Base-by-base conservation (phyloP, 2,797 vertebrate genomes). In the Centroberyx gerrardi region DNA sequence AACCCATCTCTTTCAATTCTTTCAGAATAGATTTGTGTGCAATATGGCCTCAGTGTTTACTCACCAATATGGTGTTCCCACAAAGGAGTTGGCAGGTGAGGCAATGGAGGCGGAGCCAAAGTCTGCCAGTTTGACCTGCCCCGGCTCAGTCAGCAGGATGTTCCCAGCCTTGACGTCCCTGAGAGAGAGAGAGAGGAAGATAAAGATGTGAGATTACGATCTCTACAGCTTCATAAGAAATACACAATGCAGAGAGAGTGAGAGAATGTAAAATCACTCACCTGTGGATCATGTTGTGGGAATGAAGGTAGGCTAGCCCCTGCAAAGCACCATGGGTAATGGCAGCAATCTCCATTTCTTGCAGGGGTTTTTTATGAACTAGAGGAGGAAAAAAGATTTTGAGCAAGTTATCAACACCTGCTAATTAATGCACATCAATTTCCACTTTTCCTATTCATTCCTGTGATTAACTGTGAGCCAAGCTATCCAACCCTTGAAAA, bases 31-130 rank as follows among this genome's bases (percentile, higher is more conserved):
- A 5, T 28, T 9, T 18, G 52, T 49, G 5, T 17, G 3, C 8
- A 61, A 13, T 2, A 5, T 56, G 38, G 44, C 29, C 6, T 58
- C 8, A 36, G 33, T 40, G 58, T 55, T 48, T 13, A 49, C 96
- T 96, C 88, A 99, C 98, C 98, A 99, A 96, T 99, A 99, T 92
- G 98, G 98, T n/a, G 98, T 99, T 94, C 98, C 98, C 91, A 99
- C 98, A 94, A 99, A 99, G 81, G 98, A 99, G 94, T 99, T 99
- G 92, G 98, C 98, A 89, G 98, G 98, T 87, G 98, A 98, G 83
- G 97, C 98, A 76, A 99, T 99, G 89, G 98, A 99, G 92, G 98
- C 98, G 48, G 98, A 99, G 91, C 98, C 98, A 87, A 99, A 99
- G 92, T 99, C 98, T 75, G 98, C 98, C 91, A 99, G 96, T 92